These are phyloP conservation scores for Matsumurasca onukii DNA, from an alignment of 1,140 invertebrate genomes.

Conservation along the genomic window DNA sequence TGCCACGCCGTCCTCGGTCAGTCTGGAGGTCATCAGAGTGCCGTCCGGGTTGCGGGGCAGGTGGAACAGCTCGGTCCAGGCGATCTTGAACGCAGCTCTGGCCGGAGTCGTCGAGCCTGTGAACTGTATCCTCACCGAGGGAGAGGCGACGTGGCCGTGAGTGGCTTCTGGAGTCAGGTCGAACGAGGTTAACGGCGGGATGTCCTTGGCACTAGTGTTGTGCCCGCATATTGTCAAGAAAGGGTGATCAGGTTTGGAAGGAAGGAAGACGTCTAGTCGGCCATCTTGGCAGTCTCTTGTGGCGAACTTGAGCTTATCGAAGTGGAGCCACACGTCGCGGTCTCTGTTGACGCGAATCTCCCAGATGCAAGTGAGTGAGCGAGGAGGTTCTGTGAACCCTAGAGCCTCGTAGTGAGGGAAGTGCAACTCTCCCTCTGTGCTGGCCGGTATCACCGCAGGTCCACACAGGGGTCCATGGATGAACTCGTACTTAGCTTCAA, in stretches of 20 bases:
- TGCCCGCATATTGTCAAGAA: slow-evolving; percentile 78
- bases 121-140: slow-evolving; percentile 65
- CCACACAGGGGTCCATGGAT: slow-evolving; percentile 86
- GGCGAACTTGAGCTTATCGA: slow-evolving; percentile 82
- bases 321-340: slow-evolving; percentile 80
- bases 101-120: slow-evolving; percentile 74
- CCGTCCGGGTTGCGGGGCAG: slow-evolving; percentile 79
- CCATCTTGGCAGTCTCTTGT: slow-evolving; percentile 78
- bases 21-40: slow-evolving; percentile 68
- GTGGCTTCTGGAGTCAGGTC: slow-evolving; percentile 65
- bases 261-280: slow-evolving; percentile 78
- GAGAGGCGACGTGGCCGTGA: slow-evolving; percentile 54
- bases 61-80: slow-evolving; percentile 88
- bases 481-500: slow-evolving; percentile 83
- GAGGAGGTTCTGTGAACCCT: slow-evolving; percentile 70
- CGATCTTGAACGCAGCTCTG: slow-evolving; percentile 78
- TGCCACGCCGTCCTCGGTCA: slow-evolving; percentile 57
- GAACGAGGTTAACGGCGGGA: slow-evolving; percentile 73
- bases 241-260: slow-evolving; percentile 60
- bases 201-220: slow-evolving; percentile 73
- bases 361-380: slow-evolving; percentile 84
- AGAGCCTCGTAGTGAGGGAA: slow-evolving; percentile 83
- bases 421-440: slow-evolving; percentile 72
- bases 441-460: slow-evolving; percentile 71
- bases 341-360: slow-evolving; percentile 78